Percentiles rank a stretch among this genome's conserved stretches.
These are phyloP conservation scores for Cyprinodon tularosa DNA, from an alignment of 2,113 vertebrate genomes.

Conservation along the genomic window DNA sequence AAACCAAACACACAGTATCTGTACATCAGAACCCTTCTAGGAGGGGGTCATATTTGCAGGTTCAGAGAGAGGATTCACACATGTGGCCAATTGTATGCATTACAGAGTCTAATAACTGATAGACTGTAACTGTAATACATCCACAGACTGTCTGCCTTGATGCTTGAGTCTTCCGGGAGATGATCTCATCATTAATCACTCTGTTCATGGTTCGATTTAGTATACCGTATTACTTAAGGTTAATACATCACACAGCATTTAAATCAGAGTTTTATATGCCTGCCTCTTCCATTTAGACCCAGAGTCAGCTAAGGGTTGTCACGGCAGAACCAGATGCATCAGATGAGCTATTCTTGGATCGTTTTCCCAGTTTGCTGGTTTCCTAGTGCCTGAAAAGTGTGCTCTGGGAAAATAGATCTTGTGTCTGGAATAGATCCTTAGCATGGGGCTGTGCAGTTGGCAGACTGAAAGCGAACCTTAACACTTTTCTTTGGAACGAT, in stretches of 20 bases:
- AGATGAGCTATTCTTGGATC: constrained; percentile 62
- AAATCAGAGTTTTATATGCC: constrained; percentile 21
- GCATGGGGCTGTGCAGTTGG: constrained; percentile 43
- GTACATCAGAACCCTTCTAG: background rate
- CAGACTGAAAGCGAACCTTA: constrained; percentile 33
- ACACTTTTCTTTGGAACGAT: constrained; percentile 27
- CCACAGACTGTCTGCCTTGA: constrained; percentile 12
- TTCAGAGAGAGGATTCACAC: constrained; percentile 20
- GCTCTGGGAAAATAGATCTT: constrained; percentile 53
- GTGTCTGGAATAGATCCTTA: constrained; percentile 40
- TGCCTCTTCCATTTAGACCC: constrained; percentile 58
- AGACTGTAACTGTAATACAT: constrained; percentile 19
- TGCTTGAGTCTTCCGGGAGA: constrained; percentile 15
- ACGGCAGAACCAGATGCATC: constrained; percentile 74
- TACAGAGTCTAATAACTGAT: constrained; percentile 37
- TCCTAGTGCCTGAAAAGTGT: constrained; percentile 51
- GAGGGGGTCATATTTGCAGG: background rate
- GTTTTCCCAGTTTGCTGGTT: constrained; percentile 63
- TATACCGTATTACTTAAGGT: constrained; percentile 28
- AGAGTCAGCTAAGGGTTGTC: constrained; percentile 56
- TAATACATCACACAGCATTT: constrained; percentile 38
- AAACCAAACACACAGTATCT: background rate
- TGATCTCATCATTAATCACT: constrained; percentile 52
- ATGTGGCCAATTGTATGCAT: constrained; percentile 13
- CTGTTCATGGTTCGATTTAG: constrained; percentile 40